Base-by-base conservation (phyloP, 35 echinoderm and acorn worm genomes). In the Ophiothrix spiculata region DNA sequence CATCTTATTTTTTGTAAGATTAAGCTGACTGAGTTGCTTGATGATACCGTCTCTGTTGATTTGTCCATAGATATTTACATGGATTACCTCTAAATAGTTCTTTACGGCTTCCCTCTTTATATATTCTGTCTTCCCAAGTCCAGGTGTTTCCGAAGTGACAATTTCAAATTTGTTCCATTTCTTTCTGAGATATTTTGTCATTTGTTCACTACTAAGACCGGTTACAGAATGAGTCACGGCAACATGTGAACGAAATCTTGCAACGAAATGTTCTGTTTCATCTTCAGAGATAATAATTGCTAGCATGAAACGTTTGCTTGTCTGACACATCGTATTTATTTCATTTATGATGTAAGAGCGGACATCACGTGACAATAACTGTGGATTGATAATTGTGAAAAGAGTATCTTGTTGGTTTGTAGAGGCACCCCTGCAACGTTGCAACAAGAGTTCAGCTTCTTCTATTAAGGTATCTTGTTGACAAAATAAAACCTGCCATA, bases 41-140 rank as follows among this genome's bases (percentile, higher is more conserved):
- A 86, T 73, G 31, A 86, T 36, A 34, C 14, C 4, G 8, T 28
- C 39, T 74, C 42, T 86, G 13, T 64, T 77, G 29, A 76, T 39
- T n/a, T 64, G 84, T 2, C 84, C 84, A 38, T 73, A 31, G 10
- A 86, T 33, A 21, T 28, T 4, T 15, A 78, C 3, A 39, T 10
- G 1, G 4, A 6, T 16, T 78, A 78, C 76, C 25, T 3, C 4
- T 78, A 78, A 31, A 35, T 36, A 16, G 4, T 78, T 11, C 1
- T 78, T 15, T 1, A 78, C 13, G 17, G 81, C 45, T 35, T 60
- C 69, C 33, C 35, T 31, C 36, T 31, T 23, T 6, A 86, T 40
- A 39, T 86, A 86, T 32, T 86, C 84, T 19, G 84, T 75, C 40
- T 86, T 86, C 21, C 84, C 84, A 31, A 86, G 36, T 1, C 84